Conservation (phyloP, 2,888 invertebrate species). For the Meloe dianella region DNA sequence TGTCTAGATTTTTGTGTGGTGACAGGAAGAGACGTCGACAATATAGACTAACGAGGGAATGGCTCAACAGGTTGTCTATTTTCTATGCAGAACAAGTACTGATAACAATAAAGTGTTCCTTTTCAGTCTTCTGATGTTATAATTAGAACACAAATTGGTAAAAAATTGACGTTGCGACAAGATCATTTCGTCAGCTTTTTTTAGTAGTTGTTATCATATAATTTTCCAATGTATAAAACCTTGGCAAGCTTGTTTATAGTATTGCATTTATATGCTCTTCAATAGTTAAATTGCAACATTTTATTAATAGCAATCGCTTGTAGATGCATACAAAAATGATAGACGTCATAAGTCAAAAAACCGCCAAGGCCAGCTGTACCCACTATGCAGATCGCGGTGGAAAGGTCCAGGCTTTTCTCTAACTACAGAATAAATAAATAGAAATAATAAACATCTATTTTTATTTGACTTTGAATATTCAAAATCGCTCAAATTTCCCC, state of each 20-base stretch:
- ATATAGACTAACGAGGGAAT: background rate
- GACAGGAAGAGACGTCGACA: background rate
- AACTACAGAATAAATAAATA: background rate
- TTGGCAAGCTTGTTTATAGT: background rate
- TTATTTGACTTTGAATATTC: background rate
- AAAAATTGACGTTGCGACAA: no score
- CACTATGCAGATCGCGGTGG: constrained; percentile 6
- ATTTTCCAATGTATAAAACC: background rate
- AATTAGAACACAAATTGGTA: no score
- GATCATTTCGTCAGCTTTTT: no score
- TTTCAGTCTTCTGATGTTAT: background rate
- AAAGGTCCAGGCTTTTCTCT: constrained; percentile 3
- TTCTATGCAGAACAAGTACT: background rate
- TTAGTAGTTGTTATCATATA: background rate
- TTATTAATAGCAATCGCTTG: background rate
- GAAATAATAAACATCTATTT: background rate
- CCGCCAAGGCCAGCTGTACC: background rate
- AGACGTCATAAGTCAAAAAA: constrained; percentile 1
- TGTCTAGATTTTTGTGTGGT: background rate
- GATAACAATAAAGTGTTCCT: background rate
- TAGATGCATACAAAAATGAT: background rate
- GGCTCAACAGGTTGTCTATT: constrained; percentile 11
- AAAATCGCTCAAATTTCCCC: no score
- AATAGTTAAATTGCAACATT: background rate
- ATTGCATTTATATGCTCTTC: background rate